Conservation (phyloP, 2,113 vertebrate genomes). For the Benitochromis conjunctus region DNA sequence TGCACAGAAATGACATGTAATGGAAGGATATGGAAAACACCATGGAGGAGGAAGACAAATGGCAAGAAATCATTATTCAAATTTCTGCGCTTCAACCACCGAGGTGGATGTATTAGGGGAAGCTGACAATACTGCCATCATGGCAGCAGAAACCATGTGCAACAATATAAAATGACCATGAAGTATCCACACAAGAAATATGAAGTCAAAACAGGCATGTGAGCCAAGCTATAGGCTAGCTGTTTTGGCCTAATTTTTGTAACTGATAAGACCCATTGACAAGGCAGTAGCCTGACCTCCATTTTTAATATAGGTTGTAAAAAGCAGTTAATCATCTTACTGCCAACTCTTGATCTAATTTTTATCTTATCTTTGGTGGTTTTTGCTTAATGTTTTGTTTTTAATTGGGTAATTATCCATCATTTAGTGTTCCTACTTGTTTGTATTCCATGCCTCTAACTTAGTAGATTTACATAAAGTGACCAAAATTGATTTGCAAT, state of each 20-base stretch:
- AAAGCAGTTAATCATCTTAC: not conserved
- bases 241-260: not conserved
- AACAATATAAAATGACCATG: not conserved
- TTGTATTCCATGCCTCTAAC: not conserved
- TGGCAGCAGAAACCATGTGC: not conserved
- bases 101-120: not conserved
- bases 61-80: not conserved
- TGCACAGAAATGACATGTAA: not conserved
- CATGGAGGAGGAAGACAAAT: not conserved
- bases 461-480: not conserved
- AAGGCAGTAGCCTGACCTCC: not conserved
- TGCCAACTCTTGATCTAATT: not conserved
- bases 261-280: not conserved
- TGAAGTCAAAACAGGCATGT: not conserved
- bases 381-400: not conserved
- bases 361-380: not conserved
- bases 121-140: not conserved
- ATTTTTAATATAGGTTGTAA: not conserved
- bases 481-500: accelerated
- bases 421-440: not conserved
- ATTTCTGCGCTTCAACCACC: not conserved
- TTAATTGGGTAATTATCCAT: not conserved
- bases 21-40: not conserved
- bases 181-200: not conserved
- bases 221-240: not conserved